These are phyloP conservation scores for Notothenia coriiceps DNA, from an alignment of 2,113 vertebrate genomes.

Conservation along the genomic window DNA sequence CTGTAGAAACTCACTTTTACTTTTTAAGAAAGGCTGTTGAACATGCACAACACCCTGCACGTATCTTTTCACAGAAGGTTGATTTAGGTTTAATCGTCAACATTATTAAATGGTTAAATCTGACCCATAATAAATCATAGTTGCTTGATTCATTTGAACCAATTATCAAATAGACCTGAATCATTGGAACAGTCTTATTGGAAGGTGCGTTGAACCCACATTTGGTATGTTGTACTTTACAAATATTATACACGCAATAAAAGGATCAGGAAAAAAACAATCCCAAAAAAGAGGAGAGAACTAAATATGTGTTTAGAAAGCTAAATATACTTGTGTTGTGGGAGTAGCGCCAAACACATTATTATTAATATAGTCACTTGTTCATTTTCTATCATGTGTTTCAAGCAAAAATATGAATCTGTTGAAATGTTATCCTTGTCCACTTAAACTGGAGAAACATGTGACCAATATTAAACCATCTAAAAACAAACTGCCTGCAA, in stretches of 20 bases:
- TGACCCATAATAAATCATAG: too few relatives aligned
- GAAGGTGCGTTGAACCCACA: too few relatives aligned
- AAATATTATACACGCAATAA: too few relatives aligned
- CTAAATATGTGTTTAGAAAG: not conserved
- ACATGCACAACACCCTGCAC: too few relatives aligned
- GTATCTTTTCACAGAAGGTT: too few relatives aligned
- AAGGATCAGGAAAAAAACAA: too few relatives aligned
- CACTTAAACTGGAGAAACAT: not conserved
- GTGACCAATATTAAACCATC: not conserved
- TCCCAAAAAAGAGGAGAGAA: not conserved
- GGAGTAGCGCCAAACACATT: fast-evolving
- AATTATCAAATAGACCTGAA: too few relatives aligned
- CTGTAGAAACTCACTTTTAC: not conserved
- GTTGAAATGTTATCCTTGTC: not conserved
- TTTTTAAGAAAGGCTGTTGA: not conserved
- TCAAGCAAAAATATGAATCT: not conserved
- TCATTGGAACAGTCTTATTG: too few relatives aligned
- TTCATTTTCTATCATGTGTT: not conserved
- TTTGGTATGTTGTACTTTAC: too few relatives aligned
- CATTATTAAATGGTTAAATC: too few relatives aligned
- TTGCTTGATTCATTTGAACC: too few relatives aligned
- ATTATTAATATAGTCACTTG: not conserved
- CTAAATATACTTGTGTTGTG: not conserved
- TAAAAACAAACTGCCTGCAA: conserved; percentile 12
- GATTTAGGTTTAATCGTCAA: too few relatives aligned